A percentile compares a stretch with the other conserved stretches of the same genome.
Conservation (phyloP, 2,797 vertebrate species). For the Scomberomorus guttatus region DNA sequence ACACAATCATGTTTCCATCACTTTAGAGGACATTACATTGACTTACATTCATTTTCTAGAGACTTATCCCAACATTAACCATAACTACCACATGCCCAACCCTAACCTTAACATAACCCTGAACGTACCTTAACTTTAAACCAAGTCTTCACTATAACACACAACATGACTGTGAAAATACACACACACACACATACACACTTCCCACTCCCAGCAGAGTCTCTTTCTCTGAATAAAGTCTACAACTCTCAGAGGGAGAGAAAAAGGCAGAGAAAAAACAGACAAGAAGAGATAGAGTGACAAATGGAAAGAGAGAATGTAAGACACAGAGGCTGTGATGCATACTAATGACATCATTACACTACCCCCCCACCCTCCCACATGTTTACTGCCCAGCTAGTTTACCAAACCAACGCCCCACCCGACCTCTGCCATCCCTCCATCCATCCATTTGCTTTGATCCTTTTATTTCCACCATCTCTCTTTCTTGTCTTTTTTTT, state of each 20-base stretch:
- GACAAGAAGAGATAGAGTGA: constrained; percentile 27
- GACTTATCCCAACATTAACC: too few species aligned
- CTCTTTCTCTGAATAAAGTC: constrained; percentile 25
- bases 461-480: constrained; percentile 53
- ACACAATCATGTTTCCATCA: neutral
- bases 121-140: too few species aligned
- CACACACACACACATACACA: too few species aligned
- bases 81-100: too few species aligned
- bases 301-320: constrained; percentile 11
- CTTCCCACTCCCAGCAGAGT: neutral
- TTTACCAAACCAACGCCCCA: constrained; percentile 55
- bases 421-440: constrained; percentile 73
- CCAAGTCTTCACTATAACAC: too few species aligned
- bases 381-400: constrained; percentile 79
- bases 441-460: constrained; percentile 81
- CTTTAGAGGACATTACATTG: too few species aligned
- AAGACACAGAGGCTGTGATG: constrained; percentile 70
- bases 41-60: too few species aligned
- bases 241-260: constrained; percentile 13
- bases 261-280: neutral
- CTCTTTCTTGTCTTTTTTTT: constrained; percentile 25
- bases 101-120: too few species aligned
- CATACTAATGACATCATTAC: constrained; percentile 97
- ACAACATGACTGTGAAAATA: too few species aligned
- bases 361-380: constrained; percentile 52